Percentiles rank a stretch among this genome's conserved stretches.
These are phyloP conservation scores for Corella eumyota DNA, from an alignment of 23 tunicate species.

Conservation along the genomic window DNA sequence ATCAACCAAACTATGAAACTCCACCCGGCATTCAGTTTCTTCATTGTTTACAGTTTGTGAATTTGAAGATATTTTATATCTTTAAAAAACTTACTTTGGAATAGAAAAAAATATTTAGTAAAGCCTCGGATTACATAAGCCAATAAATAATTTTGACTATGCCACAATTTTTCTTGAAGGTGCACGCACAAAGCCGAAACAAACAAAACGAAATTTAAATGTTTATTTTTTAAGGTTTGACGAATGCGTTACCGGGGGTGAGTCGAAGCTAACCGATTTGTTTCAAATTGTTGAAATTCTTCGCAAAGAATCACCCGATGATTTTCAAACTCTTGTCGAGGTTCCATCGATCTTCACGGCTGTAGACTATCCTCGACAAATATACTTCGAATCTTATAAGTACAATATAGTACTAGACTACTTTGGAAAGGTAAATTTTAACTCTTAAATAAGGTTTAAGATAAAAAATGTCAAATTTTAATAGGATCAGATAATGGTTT, in stretches of 20 bases:
- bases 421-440: slow-evolving; percentile 53
- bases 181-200: too few relatives aligned
- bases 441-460: too few relatives aligned
- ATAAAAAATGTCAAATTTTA: too few relatives aligned
- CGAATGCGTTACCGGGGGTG: slow-evolving; percentile 30
- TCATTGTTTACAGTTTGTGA: too few relatives aligned
- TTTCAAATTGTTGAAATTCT: slow-evolving; percentile 28
- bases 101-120: too few relatives aligned
- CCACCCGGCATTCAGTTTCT: slow-evolving; percentile 20
- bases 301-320: slow-evolving; percentile 14
- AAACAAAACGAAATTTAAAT: too few relatives aligned
- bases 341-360: slow-evolving; percentile 14
- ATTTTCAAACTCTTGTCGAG: slow-evolving; percentile 16
- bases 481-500: too few relatives aligned
- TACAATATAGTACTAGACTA: slow-evolving; percentile 42
- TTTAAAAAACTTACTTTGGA: too few relatives aligned
- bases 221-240: slow-evolving; percentile 21
- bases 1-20: slow-evolving; percentile 9
- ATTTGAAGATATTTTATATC: too few relatives aligned
- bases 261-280: slow-evolving; percentile 12
- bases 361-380: not conserved
- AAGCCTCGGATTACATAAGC: too few relatives aligned
- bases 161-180: too few relatives aligned
- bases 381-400: slow-evolving; percentile 16
- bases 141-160: too few relatives aligned